Base-by-base conservation (phyloP, 2,888 invertebrate species). In the Caenorhabditis sp. region DNA sequence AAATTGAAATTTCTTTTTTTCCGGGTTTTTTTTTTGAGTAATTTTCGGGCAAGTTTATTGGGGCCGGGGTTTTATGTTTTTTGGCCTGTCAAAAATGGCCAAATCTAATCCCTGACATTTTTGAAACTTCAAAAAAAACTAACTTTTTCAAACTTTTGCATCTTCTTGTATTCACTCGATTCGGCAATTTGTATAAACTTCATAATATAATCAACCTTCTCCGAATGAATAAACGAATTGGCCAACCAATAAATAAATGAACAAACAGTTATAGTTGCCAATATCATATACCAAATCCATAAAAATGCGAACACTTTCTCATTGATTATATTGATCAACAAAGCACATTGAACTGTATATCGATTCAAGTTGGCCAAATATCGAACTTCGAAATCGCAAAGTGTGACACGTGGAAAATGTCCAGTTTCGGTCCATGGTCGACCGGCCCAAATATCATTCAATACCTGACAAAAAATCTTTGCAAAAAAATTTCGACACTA, bases 301-400 rank as follows among this genome's bases (percentile, higher is more conserved):
- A 87, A 77, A 62, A 87, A 86, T 23, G 85, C 86, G 64, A 86
- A 86, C 3, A 86, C 85, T 61, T 86, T 86, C 65, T 87, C 87
- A 66, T 87, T 87, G 74, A 87, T 84, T 50, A 87, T 85, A 66
- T 87, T 87, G 62, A 87, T 86, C 6, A 86, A 75, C 10, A 87
- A 76, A 12, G 85, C 85, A 69, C 87, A 87, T 75, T 87, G 87
- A 10, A 87, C 87, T 1, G 86, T 86, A 59, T 86, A 86, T 36
- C 84, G 70, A 69, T 86, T 86, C 43, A 85, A 67, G 74, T 87
- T 87, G 21, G 86, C 87, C 51, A 87, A 67, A 61, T 86, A 85
- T 23, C 87, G 81, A 37, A 87, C 86, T 78, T 87, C 85, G 59
- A 87, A 87, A 62, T 87, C 87, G 61, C 86, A 87, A 10, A 83